Base-by-base conservation (phyloP, 2,888 invertebrate species). In the Pseudococcus viburni region DNA sequence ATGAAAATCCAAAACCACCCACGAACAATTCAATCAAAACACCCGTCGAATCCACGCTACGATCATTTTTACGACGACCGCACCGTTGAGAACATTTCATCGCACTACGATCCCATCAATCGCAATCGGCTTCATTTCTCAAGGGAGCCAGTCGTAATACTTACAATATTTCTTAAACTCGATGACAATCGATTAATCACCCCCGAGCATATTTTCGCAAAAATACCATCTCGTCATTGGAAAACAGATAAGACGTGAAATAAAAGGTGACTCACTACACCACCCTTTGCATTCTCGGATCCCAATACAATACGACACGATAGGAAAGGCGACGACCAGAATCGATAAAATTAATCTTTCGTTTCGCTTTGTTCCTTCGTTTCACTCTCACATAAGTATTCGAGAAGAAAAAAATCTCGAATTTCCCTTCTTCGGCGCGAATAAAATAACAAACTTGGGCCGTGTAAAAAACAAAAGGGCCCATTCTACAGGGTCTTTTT, bases 161-260 rank as follows among this genome's bases (percentile, higher is more conserved):
- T 59, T 59, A 59, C 59, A 59, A 59, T 59, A 59, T 59, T 73
- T 73, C 68, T 73, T 73, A 73, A 73, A 73, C 68, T 73, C 68
- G 68, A 73, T 15, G 68, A 73, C 68, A 73, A 73, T 73, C 68
- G 68, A 73, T 73, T 73, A 73, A 73, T 73, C 68, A 73, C 68
- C 68, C 68, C 26, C 68, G 68, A 73, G 68, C 68, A 73, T 73
- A 73, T 59, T 73, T 73, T 73, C 33, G 33, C 68, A 11, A 73
- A 73, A 73, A 73, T 73, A 73, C 26, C 68, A 73, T 33, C 68
- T 73, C 59, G 19, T 59, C 5, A 55, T 55, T 7, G 9, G 19
- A 59, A 19, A 59, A 59, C 19, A 55, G 55, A 55, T 46, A 33
- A 55, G 59, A 19, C 5, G 9, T 7, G 59, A 59, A 59, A 59